Percentiles rank a stretch among this genome's conserved stretches.
Conservation (phyloP, 2,888 invertebrate genomes). For the Yponomeuta cagnagella region DNA sequence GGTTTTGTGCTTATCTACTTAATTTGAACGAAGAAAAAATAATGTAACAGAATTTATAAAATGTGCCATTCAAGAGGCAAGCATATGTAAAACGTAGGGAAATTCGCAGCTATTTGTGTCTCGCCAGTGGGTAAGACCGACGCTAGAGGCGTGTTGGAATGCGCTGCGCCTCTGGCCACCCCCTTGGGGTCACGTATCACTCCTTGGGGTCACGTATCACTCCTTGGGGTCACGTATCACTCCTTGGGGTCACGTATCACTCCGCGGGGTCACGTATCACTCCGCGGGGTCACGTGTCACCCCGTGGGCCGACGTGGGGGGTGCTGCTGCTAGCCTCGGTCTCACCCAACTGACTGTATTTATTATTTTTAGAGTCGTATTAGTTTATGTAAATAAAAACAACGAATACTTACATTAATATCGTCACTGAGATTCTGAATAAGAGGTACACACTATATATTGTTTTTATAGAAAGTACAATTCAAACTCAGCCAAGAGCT, state of each 20-base stretch:
- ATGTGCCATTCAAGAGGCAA: constrained; percentile 67
- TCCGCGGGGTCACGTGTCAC: no score
- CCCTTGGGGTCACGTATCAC: no score
- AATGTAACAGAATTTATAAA: constrained; percentile 29
- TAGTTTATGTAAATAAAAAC: constrained; percentile 9
- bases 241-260: no score
- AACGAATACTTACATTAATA: background rate
- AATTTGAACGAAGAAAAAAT: constrained; percentile 25
- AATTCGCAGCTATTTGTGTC: constrained; percentile 24
- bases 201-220: no score
- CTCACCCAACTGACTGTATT: constrained; percentile 22
- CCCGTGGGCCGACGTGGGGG: no score
- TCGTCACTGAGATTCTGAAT: background rate
- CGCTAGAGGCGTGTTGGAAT: background rate
- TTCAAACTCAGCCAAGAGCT: background rate
- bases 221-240: no score
- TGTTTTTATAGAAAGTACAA: background rate
- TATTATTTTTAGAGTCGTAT: constrained; percentile 23
- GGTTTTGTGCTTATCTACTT: constrained; percentile 5
- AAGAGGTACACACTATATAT: background rate
- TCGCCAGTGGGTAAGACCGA: background rate
- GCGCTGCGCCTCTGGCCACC: background rate
- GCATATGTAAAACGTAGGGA: constrained; percentile 28
- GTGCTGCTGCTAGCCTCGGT: background rate
- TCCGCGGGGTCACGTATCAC: no score